These are phyloP conservation scores for Agrochola circellaris DNA, from an alignment of 2,888 invertebrate species.

Conservation along the genomic window DNA sequence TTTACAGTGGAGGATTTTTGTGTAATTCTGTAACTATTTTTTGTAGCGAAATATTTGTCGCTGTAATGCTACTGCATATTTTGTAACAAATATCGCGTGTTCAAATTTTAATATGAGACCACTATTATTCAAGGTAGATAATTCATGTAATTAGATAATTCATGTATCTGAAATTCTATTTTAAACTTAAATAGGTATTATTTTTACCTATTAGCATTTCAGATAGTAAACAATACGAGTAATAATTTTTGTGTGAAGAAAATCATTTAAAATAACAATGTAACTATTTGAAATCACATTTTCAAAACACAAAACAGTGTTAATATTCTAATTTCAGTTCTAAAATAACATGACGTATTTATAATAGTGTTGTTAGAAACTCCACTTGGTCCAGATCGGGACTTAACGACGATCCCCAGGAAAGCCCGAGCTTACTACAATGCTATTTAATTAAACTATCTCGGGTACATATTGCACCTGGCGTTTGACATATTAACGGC, in stretches of 20 bases:
- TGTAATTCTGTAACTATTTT: too few relatives aligned
- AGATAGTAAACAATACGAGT: not conserved
- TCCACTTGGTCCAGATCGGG: not conserved
- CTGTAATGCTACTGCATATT: not conserved
- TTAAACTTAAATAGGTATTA: not conserved
- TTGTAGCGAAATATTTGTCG: not conserved
- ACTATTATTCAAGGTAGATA: not conserved
- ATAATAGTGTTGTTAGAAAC: constrained; percentile 15
- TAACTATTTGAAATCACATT: not conserved
- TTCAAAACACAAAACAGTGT: not conserved
- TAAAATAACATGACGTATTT: not conserved
- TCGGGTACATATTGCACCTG: constrained; percentile 56
- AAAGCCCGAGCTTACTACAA: constrained; percentile 38
- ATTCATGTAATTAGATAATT: too few relatives aligned
- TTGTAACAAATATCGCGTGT: not conserved
- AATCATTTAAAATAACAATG: not conserved
- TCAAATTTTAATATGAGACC: too few relatives aligned
- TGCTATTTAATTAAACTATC: constrained; percentile 61
- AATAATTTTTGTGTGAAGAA: not conserved
- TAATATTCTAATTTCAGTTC: not conserved
- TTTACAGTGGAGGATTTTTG: not conserved
- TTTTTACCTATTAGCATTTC: not conserved
- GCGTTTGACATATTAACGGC: constrained; percentile 56
- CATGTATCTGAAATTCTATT: not conserved
- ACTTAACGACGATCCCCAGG: constrained; percentile 12